Conservation (phyloP, 2,888 invertebrate genomes). For the Parelbella ahira region DNA sequence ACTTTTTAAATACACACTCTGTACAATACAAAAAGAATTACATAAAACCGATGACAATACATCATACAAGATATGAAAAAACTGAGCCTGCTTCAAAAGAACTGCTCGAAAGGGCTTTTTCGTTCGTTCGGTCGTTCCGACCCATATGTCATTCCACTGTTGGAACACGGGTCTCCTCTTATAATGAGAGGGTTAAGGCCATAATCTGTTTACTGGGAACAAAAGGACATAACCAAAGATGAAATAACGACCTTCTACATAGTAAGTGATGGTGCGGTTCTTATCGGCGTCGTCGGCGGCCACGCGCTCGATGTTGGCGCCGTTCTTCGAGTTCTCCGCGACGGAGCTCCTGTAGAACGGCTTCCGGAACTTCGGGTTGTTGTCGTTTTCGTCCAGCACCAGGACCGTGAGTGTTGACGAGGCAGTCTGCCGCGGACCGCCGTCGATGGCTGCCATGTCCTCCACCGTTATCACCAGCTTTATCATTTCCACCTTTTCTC, state of each 20-base stretch:
- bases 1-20: too few species aligned
- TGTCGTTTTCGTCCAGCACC: conserved; percentile 94
- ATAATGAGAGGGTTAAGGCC: too few species aligned
- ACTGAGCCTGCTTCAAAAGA: too few species aligned
- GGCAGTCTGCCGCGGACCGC: conserved; percentile 84
- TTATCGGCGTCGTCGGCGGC: conserved; percentile 93
- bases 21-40: too few species aligned
- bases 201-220: too few species aligned
- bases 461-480: conserved; percentile 88
- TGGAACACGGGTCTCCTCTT: too few species aligned
- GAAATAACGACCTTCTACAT: conserved; percentile 88
- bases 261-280: conserved; percentile 90
- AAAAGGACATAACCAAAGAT: too few species aligned
- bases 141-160: too few species aligned
- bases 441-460: conserved; percentile 90
- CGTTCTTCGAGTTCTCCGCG: conserved; percentile 93
- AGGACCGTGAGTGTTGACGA: conserved; percentile 86
- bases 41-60: too few species aligned
- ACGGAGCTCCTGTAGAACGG: conserved; percentile 89
- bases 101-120: too few species aligned
- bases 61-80: too few species aligned
- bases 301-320: conserved; percentile 87
- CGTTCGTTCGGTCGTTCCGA: too few species aligned
- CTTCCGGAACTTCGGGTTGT: conserved; percentile 90
- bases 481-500: conserved; percentile 91